Base-by-base conservation (phyloP, 2,888 invertebrate genomes). In the Iselma pallidipennis region DNA sequence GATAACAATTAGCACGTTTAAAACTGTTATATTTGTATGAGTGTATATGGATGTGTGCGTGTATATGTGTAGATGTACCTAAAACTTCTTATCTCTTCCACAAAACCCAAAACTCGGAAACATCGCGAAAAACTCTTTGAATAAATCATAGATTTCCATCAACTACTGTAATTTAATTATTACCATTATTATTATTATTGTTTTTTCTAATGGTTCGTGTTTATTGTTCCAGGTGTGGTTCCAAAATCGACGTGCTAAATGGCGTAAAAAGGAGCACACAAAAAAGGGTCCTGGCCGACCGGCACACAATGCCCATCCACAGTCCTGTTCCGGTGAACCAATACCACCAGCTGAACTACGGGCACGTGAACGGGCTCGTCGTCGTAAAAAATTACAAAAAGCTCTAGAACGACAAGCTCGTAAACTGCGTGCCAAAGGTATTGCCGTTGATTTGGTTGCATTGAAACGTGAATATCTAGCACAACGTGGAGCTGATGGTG, bases 181-280 rank as follows among this genome's bases (percentile, higher is more conserved):
- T 31, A 31, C 2, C 2, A 31, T 10, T 31, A 31, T 10, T 10
- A 12, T n/a, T 31, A 12, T 10, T 31, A 31, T 31, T 31, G 12
- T 31, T 31, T n/a, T 31, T 31, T n/a, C n/a, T 31, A 31, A n/a
- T 10, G 4, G 23, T 28, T 10, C 5, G 7, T 28, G 28, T 26
- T 54, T 62, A 71, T 72, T 66, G 71, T 82, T 82, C 14, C 88
- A 98, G 98, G 98, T 99, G 66, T 99, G 98, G 98, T 99, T 99
- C 85, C 99, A 99, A 85, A 99, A 99, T 84, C 89, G 99, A 31
- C 87, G 98, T 65, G 99, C 99, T 54, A 99, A 99, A 82, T 99
- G 98, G 96, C 88, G 98, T 66, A 99, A 99, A 86, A 96, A 96
- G 83, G 98, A 99, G 82, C 96, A 98, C 84, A 98, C 98, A 61